Conservation (phyloP, 2,797 vertebrate genomes). For the Sebastes itinus region DNA sequence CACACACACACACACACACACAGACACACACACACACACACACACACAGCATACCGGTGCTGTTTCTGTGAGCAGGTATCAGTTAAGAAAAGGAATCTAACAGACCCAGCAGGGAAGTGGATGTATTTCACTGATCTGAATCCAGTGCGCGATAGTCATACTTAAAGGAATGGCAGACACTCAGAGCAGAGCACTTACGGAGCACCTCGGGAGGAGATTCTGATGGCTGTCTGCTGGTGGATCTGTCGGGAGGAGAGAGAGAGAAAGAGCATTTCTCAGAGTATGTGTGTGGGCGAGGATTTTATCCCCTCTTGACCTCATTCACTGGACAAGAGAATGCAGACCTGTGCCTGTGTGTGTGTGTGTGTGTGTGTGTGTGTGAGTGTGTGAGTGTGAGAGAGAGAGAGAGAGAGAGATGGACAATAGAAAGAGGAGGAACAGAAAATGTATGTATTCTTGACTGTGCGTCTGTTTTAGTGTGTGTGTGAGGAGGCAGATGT, state of each 20-base stretch:
- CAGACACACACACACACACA: too few species aligned
- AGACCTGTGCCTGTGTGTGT: constrained; percentile 20
- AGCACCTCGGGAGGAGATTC: constrained; percentile 40
- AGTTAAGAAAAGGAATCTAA: constrained; percentile 51
- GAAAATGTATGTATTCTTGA: constrained; percentile 9
- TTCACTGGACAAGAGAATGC: constrained; percentile 39
- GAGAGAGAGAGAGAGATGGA: not conserved
- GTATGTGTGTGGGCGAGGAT: constrained; percentile 28
- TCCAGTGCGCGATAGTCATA: constrained; percentile 39
- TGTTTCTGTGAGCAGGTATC: constrained; percentile 57
- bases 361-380: not conserved
- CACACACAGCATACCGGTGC: constrained; percentile 5
- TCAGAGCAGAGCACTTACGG: constrained; percentile 53
- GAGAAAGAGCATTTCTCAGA: not conserved
- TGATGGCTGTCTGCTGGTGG: constrained; percentile 40
- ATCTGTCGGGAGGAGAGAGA: constrained; percentile 14
- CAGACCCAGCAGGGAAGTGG: constrained; percentile 50
- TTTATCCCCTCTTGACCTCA: constrained; percentile 47
- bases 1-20: not conserved
- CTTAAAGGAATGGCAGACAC: constrained; percentile 55
- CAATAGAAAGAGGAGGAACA: not conserved
- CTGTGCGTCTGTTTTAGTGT: not conserved
- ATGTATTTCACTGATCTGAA: constrained; percentile 62
- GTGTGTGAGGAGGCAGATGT: constrained; percentile 76
- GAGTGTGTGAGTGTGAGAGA: not conserved